phyloP scores from a whole-genome alignment of 2,797 vertebrate genomes.

The Sylvilagus floridanus region DNA sequence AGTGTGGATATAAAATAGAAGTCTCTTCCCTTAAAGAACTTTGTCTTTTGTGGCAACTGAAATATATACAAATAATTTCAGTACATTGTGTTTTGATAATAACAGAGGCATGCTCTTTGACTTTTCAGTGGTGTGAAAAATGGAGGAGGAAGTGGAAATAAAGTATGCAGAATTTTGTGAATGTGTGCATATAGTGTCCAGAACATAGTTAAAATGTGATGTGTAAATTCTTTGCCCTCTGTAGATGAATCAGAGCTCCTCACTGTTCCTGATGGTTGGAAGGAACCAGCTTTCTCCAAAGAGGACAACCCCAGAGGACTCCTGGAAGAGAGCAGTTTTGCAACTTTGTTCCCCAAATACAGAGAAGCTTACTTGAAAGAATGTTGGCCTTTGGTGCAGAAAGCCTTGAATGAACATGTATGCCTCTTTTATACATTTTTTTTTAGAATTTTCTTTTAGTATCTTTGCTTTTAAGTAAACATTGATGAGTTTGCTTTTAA shows the following conservation, averaged over 20 bases:
- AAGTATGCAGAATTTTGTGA: not conserved
- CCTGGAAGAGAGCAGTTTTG: slow-evolving; percentile 98
- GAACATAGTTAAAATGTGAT: slow-evolving; percentile 23
- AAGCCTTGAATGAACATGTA: slow-evolving; percentile 93
- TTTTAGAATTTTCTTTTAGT: not conserved
- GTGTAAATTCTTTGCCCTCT: slow-evolving; percentile 35
- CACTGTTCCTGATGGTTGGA: slow-evolving; percentile 97
- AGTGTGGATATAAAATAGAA: not conserved
- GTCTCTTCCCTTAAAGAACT: not conserved
- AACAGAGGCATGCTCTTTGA: not conserved
- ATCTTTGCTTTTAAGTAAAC: slow-evolving; percentile 31
- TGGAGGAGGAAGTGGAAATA: not conserved
- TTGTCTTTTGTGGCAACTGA: not conserved
- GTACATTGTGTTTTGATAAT: not conserved
- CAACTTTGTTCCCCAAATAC: slow-evolving; percentile 97
- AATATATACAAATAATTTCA: not conserved
- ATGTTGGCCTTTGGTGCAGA: slow-evolving; percentile 97
- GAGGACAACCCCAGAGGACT: slow-evolving; percentile 96
- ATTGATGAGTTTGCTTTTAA: slow-evolving; percentile 27
- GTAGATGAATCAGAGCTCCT: slow-evolving; percentile 93
- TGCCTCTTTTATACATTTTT: slow-evolving; percentile 67
- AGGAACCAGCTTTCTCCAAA: slow-evolving; percentile 92
- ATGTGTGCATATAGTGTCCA: not conserved
- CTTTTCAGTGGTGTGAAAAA: slow-evolving; percentile 24
- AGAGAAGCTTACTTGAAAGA: slow-evolving; percentile 96